These are phyloP conservation scores for Drosophila quinaria DNA, from an alignment of 2,888 invertebrate species.

Conservation along the genomic window DNA sequence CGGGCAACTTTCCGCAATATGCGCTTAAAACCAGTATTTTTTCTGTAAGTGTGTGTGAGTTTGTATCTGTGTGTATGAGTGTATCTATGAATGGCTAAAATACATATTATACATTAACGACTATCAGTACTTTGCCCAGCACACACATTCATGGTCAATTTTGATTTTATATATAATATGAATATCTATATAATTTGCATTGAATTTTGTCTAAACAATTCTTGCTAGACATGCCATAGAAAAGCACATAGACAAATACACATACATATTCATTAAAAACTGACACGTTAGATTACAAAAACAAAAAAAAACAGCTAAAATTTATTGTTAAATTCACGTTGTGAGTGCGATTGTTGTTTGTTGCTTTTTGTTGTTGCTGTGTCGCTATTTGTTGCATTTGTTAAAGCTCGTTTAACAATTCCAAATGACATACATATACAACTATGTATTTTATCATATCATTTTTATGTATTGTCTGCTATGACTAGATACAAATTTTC, in stretches of 20 bases:
- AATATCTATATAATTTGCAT: slow-evolving; percentile 5
- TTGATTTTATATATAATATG: neutral
- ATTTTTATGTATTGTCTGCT: slow-evolving; percentile 39
- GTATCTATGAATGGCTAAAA: slow-evolving; percentile 25
- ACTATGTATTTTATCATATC: slow-evolving; percentile 9
- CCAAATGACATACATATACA: slow-evolving; percentile 10
- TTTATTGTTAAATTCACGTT: slow-evolving; percentile 54
- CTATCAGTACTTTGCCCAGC: slow-evolving; percentile 55
- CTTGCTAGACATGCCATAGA: slow-evolving; percentile 16
- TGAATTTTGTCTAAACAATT: slow-evolving; percentile 19
- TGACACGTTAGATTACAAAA: neutral
- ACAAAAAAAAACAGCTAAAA: slow-evolving; percentile 13
- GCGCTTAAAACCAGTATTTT: slow-evolving; percentile 31
- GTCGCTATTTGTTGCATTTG: slow-evolving; percentile 26
- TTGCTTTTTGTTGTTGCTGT: slow-evolving; percentile 6
- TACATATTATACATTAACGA: slow-evolving; percentile 28
- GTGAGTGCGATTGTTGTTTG: slow-evolving; percentile 18
- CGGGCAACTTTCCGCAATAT: slow-evolving; percentile 16
- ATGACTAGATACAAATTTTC: slow-evolving; percentile 68
- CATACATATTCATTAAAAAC: slow-evolving; percentile 1
- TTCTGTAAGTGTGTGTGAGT: slow-evolving; percentile 13
- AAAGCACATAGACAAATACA: slow-evolving; percentile 14
- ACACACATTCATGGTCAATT: slow-evolving; percentile 35
- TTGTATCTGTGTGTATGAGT: slow-evolving; percentile 3
- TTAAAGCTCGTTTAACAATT: slow-evolving; percentile 29